Base-by-base conservation (phyloP, 1,140 invertebrate genomes). In the Atta colombica region DNA sequence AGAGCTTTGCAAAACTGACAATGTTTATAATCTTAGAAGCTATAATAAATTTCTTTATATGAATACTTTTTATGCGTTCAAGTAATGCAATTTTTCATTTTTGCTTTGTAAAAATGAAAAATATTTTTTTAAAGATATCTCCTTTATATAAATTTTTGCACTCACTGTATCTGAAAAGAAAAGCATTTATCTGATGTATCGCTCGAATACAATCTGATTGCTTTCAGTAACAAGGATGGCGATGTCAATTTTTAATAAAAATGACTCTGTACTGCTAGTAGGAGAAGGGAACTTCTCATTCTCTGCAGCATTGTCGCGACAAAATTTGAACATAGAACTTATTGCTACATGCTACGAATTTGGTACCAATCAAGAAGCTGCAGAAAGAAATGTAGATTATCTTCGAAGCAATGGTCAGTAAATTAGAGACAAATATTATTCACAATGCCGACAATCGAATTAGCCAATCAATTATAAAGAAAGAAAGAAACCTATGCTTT, bases 211-310 rank as follows among this genome's bases (percentile, higher is more conserved):
- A 39, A 28, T 18, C 18, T 7, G 21, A 81, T 51, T 69, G 63
- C 1, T 39, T 82, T 16, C n/a, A 72, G 8, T n/a, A 63, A 49
- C 39, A 45, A 93, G 85, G 71, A 93, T 95, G 66, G 71, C 81
- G 60, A 75, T 92, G 16, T 86, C 91, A 14, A 63, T 92, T 55
- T 95, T 95, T 89, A 69, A 81, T 51, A 60, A 91, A 71, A 88
- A 92, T 84, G 93, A 95, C 58, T 88, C 53, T 49, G 90, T 95
- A 28, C 89, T 96, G 35, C 81, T 96, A 14, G 92, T 96, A 68
- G 96, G 96, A 51, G 96, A 97, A 92, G 96, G 96, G 0, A 96
- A 96, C 92, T 96, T 97, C 93, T 96, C 96, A 16, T 96, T 96
- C 91, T 92, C 96, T 49, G 92, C 95, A 28, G 94, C 94, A n/a